These are phyloP conservation scores for Lerista edwardsae DNA, from an alignment of 2,797 vertebrate genomes.

Conservation along the genomic window DNA sequence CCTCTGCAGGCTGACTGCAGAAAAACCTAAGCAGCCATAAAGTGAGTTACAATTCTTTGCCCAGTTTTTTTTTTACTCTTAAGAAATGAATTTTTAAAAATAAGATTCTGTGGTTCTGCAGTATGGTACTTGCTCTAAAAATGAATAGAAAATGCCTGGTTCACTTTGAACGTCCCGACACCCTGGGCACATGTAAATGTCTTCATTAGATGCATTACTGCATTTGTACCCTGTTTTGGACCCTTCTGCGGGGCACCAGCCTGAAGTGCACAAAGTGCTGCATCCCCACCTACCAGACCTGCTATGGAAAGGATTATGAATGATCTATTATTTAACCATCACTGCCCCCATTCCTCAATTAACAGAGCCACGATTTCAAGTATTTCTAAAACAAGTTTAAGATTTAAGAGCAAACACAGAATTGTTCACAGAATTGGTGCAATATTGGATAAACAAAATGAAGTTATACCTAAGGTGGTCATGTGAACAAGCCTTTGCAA, in stretches of 20 bases:
- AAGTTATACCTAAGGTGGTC: constrained; percentile 93
- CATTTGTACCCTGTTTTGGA: neutral
- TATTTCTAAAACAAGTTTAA: constrained; percentile 26
- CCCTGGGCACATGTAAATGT: too few species aligned
- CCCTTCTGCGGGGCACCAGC: too few species aligned
- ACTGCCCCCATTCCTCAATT: neutral
- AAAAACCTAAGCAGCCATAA: neutral
- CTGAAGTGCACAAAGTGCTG: neutral
- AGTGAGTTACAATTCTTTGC: neutral
- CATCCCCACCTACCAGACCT: neutral
- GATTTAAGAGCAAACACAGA: constrained; percentile 30
- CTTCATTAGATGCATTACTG: neutral
- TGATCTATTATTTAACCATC: neutral
- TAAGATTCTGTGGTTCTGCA: neutral
- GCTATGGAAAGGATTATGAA: neutral
- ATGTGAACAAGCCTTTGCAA: constrained; percentile 94
- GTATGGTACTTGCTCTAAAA: neutral
- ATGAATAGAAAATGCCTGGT: neutral
- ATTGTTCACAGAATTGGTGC: too few species aligned
- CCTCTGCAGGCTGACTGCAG: neutral
- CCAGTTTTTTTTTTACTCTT: neutral
- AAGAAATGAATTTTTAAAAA: neutral
- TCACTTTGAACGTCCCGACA: neutral
- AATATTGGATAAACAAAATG: constrained; percentile 56
- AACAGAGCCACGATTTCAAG: neutral